Evolutionary conservation across 2,888 invertebrate species (phyloP).

Genomic region (Lochmaea crataegi): DNA sequence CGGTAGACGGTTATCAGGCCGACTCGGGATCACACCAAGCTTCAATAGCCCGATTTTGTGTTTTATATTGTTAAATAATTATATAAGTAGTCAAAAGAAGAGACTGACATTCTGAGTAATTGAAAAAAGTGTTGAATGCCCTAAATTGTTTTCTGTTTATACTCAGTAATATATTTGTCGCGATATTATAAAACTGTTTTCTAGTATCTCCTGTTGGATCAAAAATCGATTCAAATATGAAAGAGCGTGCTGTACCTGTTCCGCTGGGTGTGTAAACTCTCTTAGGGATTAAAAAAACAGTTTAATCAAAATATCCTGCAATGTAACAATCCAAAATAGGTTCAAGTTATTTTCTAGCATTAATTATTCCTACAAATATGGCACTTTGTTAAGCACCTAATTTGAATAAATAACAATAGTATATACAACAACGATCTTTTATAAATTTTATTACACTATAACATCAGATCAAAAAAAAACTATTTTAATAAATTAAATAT

Average conservation of each 20-base stretch:
- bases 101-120: not conserved
- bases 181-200: too few species aligned
- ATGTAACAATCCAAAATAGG: not conserved
- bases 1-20: too few species aligned
- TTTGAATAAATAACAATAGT: conserved; percentile 7
- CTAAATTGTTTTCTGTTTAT: too few species aligned
- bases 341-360: not conserved
- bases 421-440: not conserved
- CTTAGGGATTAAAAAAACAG: not conserved
- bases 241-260: too few species aligned
- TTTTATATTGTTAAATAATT: too few species aligned
- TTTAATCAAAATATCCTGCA: not conserved
- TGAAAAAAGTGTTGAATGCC: not conserved
- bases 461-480: not conserved
- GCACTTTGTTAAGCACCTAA: conserved; percentile 4
- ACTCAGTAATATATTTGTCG: too few species aligned
- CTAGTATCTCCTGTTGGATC: too few species aligned
- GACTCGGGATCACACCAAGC: too few species aligned
- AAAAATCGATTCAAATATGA: too few species aligned
- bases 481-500: conserved; percentile 5
- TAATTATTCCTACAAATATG: conserved; percentile 8
- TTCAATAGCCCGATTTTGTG: too few species aligned
- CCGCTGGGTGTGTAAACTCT: too few species aligned
- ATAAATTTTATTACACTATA: not conserved
- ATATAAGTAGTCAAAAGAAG: too few species aligned